Evolutionary conservation across 2,888 invertebrate genomes (phyloP).

Genomic region (Strigamia maritima): DNA sequence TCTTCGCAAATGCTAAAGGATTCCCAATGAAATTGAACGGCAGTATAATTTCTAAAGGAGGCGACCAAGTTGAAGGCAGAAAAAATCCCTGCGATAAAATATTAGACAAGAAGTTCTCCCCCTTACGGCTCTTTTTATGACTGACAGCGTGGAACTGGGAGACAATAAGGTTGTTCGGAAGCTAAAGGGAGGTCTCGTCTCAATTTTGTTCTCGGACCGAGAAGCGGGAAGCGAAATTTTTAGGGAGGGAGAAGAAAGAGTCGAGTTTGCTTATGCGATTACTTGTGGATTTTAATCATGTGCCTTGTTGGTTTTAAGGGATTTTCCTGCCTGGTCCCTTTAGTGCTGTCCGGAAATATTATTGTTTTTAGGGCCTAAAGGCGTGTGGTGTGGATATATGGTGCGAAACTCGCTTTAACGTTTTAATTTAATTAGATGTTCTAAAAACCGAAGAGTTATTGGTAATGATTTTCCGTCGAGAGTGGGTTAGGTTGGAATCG

Average conservation of each 20-base stretch:
- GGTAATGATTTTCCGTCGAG: neutral
- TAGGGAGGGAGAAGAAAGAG: neutral
- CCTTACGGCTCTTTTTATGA: conserved; percentile 10
- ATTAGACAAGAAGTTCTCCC: neutral
- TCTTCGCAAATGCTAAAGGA: conserved; percentile 5
- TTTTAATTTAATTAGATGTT: too few species aligned
- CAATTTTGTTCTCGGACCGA: neutral
- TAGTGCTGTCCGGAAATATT: neutral
- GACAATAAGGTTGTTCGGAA: conserved; percentile 15
- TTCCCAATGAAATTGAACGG: conserved; percentile 15
- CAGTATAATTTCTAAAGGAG: conserved; percentile 2
- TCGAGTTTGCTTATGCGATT: neutral
- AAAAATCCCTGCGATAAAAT: neutral
- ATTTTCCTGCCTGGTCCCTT: neutral
- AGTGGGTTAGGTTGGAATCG: neutral
- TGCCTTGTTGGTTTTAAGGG: neutral
- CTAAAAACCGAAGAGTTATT: neutral
- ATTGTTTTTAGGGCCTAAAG: neutral
- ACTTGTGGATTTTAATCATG: neutral
- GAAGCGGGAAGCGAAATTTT: neutral
- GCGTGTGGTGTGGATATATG: neutral
- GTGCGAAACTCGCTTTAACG: too few species aligned
- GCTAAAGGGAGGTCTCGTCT: conserved; percentile 15
- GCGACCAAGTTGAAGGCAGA: neutral
- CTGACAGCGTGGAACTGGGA: conserved; percentile 15